These are phyloP conservation scores for Hypercompe scribonia DNA, from an alignment of 2,888 invertebrate species.

Conservation along the genomic window DNA sequence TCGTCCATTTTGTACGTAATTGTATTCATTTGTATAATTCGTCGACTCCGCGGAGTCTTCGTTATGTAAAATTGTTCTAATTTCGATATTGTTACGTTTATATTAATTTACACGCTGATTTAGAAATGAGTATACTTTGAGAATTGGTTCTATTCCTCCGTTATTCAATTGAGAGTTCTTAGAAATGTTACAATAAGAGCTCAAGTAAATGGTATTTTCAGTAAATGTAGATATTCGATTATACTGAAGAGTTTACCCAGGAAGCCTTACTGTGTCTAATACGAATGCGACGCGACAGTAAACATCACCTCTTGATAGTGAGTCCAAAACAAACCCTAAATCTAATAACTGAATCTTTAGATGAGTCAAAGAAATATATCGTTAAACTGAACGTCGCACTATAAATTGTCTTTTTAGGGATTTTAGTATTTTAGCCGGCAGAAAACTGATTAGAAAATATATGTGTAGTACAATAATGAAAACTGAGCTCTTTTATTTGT, in stretches of 20 bases:
- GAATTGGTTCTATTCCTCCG: not conserved
- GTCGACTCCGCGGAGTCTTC: slow-evolving; percentile 52
- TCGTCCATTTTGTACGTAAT: slow-evolving; percentile 65
- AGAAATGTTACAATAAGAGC: not conserved
- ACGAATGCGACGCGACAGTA: not conserved
- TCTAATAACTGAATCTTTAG: not conserved
- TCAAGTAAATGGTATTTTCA: not conserved
- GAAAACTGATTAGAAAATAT: not conserved
- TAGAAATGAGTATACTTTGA: slow-evolving; percentile 13
- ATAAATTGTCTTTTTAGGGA: not conserved
- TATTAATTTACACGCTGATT: slow-evolving; percentile 33
- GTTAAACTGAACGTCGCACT: not conserved
- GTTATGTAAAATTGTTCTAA: slow-evolving; percentile 60
- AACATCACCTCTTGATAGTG: not conserved
- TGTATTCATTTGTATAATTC: slow-evolving; percentile 75
- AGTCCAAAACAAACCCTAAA: not conserved
- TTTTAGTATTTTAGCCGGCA: not conserved
- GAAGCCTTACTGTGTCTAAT: not conserved
- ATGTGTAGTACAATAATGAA: not conserved
- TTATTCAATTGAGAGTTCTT: not conserved
- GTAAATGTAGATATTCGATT: not conserved
- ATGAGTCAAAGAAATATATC: not conserved
- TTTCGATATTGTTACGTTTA: slow-evolving; percentile 44
- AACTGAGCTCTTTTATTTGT: not conserved
- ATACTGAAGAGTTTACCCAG: not conserved